Base-by-base conservation (phyloP, 2,888 invertebrate species). In the Globia sparganii region DNA sequence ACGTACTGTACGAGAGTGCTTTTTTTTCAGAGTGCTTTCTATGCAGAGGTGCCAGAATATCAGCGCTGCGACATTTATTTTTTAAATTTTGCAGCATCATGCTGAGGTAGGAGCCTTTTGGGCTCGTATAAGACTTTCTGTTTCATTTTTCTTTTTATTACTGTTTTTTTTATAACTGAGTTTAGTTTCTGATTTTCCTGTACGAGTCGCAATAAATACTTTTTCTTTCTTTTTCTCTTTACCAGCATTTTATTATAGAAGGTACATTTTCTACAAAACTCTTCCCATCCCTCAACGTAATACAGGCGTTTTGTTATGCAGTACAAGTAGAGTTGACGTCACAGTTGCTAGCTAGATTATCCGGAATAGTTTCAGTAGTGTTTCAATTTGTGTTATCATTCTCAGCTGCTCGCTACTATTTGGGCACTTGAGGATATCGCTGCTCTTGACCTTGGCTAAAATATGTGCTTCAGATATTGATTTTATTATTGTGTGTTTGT, bases 381-480 rank as follows among this genome's bases (percentile, higher is more conserved):
- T 66, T 84, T 89, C 87, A 82, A 89, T 89, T 88, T 81, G 72
- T 72, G 53, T 87, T 88, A 89, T 89, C 86, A 80, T 75, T 43
- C 49, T 75, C 71, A 66, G 80, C 40, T 73, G 18, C 61, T 68
- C 75, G 77, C 68, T 64, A 37, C 28, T 6, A 56, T 74, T 31
- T 15, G 46, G 18, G 58, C 81, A 87, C 85, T 85, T 74, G 78
- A 84, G 71, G 25, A 53, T 37, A 28, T 18, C 0, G 28, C 21
- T 43, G 59, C 64, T 37, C 59, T 72, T 67, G 72, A 80, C 84
- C 85, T 86, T 86, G 75, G n/a, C 1, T 59, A 15, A 58, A 79
- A 75, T 81, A 64, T 72, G 40, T 18, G n/a, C 31, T 66, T 15
- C 40, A 15, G 8, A 28, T 21, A 53, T 15, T 15, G 28, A 49